Evolutionary conservation across 2,888 invertebrate genomes (phyloP).

Genomic region (Cryptophagus acutangulus): DNA sequence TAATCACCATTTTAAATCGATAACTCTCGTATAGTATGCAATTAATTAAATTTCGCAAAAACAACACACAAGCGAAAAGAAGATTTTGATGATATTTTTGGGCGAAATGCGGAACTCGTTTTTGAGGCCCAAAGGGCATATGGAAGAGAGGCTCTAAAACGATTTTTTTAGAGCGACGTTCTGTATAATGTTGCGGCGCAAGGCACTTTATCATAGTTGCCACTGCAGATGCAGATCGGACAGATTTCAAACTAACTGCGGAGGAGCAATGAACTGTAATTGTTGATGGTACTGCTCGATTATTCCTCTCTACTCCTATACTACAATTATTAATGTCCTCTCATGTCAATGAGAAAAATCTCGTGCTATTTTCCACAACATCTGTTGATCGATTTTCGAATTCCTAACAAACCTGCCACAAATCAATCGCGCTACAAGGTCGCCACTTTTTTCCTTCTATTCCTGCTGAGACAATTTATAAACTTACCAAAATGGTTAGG

Average conservation of each 20-base stretch:
- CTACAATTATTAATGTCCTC: conserved; percentile 30
- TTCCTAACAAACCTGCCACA: conserved; percentile 28
- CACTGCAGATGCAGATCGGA: conserved; percentile 39
- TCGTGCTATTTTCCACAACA: conserved; percentile 29
- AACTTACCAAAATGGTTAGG: conserved; percentile 75
- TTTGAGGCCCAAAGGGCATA: no score
- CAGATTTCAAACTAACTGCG: conserved; percentile 39
- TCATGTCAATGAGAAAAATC: conserved; percentile 27
- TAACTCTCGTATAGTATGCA: conserved; percentile 23
- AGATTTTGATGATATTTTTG: conserved; percentile 27
- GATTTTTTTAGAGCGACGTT: no score
- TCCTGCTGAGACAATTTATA: no score
- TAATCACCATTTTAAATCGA: conserved; percentile 22
- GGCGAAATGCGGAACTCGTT: conserved; percentile 34
- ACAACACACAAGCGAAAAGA: conserved; percentile 17
- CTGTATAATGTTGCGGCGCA: no score
- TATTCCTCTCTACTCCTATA: conserved; percentile 30
- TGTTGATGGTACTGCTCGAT: conserved; percentile 39
- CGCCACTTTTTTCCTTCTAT: conserved; percentile 1
- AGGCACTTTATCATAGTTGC: conserved; percentile 40
- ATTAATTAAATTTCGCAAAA: conserved; percentile 27
- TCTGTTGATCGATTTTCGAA: conserved; percentile 35
- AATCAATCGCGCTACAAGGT: conserved; percentile 22
- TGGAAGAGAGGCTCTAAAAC: no score
- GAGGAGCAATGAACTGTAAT: conserved; percentile 40